phyloP scores from a whole-genome alignment of 92 coral and sea anemone genomes.

The Epizoanthus stellaris region DNA sequence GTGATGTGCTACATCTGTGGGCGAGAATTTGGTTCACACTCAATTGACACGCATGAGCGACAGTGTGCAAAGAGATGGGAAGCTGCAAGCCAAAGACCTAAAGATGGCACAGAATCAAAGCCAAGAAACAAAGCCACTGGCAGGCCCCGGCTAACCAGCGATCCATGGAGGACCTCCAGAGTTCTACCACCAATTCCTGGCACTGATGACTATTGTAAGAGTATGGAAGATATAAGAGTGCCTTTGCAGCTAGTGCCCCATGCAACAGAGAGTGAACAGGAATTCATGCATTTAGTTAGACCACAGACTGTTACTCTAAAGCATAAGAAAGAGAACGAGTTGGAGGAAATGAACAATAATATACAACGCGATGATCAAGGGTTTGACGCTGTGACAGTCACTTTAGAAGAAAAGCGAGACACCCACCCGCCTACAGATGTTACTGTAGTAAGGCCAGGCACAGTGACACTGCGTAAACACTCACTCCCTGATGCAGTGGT shows the following conservation, averaged over 20 bases:
- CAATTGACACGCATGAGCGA: slow-evolving; percentile 81
- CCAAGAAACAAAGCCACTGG: slow-evolving; percentile 46
- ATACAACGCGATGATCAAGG: slow-evolving; percentile 10
- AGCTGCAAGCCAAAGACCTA: slow-evolving; percentile 57
- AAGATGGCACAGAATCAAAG: slow-evolving; percentile 47
- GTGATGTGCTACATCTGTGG: slow-evolving; percentile 90
- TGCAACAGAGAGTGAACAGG: slow-evolving; percentile 61
- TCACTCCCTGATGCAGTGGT: slow-evolving; percentile 26
- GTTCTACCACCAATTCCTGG: slow-evolving; percentile 38
- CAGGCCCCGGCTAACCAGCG: slow-evolving; percentile 63
- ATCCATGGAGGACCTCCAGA: slow-evolving; percentile 46
- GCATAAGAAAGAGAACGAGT: slow-evolving; percentile 10
- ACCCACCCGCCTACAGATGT: neutral
- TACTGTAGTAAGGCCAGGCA: slow-evolving; percentile 29
- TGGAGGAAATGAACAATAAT: slow-evolving; percentile 38
- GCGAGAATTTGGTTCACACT: slow-evolving; percentile 83
- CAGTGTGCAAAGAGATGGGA: slow-evolving; percentile 93
- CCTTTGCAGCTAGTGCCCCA: slow-evolving; percentile 52
- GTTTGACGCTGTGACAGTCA: slow-evolving; percentile 5
- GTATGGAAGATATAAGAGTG: slow-evolving; percentile 74
- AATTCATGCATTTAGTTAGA: slow-evolving; percentile 51
- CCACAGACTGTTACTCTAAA: slow-evolving; percentile 61
- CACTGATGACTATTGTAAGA: slow-evolving; percentile 36
- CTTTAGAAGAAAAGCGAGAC: slow-evolving; percentile 29
- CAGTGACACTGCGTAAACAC: slow-evolving; percentile 51